Percentiles rank a stretch among this genome's conserved stretches.
Conservation (phyloP, 2,113 vertebrate species). For the Gallinago media region DNA sequence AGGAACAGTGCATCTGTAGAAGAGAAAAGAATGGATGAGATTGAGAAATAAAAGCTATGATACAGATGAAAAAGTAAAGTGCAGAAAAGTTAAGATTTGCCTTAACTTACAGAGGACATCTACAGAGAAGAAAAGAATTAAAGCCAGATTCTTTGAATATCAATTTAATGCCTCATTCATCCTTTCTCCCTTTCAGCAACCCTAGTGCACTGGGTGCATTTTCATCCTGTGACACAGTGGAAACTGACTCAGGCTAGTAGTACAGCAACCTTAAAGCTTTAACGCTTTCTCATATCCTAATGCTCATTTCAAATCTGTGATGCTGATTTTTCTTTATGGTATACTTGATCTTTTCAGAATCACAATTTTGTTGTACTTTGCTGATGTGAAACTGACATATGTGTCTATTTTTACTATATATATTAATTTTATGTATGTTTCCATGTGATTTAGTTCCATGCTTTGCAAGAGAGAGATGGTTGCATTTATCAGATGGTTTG, state of each 20-base stretch:
- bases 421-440: constrained; percentile 6
- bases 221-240: neutral
- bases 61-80: neutral
- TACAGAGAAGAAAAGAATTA: neutral
- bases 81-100: neutral
- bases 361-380: neutral
- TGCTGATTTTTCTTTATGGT: neutral
- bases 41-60: neutral
- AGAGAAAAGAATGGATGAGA: neutral
- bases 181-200: neutral
- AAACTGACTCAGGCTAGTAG: neutral
- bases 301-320: neutral
- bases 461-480: constrained; percentile 76
- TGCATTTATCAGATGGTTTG: constrained; percentile 83
- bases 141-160: neutral
- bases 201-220: neutral
- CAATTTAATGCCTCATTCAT: neutral
- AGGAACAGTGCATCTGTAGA: neutral
- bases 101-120: neutral
- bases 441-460: constrained; percentile 81
- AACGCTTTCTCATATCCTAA: neutral
- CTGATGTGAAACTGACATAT: neutral
- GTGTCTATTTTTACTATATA: neutral
- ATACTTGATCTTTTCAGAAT: neutral
- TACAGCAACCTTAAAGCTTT: neutral